These are phyloP conservation scores for Cephonodes hylas DNA, from an alignment of 2,888 invertebrate genomes.

Conservation along the genomic window DNA sequence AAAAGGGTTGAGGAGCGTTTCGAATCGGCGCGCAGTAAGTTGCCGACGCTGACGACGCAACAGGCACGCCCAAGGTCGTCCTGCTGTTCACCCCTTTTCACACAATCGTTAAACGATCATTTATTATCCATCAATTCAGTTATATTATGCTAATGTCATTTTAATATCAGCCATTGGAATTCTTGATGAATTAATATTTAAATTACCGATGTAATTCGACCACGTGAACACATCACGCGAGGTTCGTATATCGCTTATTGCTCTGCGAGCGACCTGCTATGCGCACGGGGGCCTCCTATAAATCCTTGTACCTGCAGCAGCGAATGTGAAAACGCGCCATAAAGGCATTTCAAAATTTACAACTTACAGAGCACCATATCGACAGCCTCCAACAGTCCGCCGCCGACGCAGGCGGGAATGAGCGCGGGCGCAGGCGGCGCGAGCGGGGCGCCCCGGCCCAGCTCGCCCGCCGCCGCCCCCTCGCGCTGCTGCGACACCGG, in stretches of 20 bases:
- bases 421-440: conserved; percentile 78
- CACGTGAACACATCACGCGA: conserved; percentile 52
- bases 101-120: conserved; percentile 70
- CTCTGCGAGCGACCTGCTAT: conserved; percentile 61
- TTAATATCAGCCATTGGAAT: conserved; percentile 24
- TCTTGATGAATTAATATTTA: conserved; percentile 11
- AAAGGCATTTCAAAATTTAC: conserved; percentile 80
- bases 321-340: conserved; percentile 77
- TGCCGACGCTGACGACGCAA: conserved; percentile 48
- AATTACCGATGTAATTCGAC: conserved; percentile 24
- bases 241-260: conserved; percentile 21
- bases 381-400: conserved; percentile 87
- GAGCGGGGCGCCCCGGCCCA: conserved; percentile 76
- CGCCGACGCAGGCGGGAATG: conserved; percentile 82
- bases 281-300: conserved; percentile 70
- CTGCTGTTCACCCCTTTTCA: conserved; percentile 57
- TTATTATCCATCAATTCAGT: conserved; percentile 61
- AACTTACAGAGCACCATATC: conserved; percentile 84
- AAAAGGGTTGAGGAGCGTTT: conserved; percentile 54
- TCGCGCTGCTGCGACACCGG: conserved; percentile 95
- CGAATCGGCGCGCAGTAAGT: conserved; percentile 51
- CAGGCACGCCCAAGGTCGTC: conserved; percentile 59
- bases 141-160: conserved; percentile 44
- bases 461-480: conserved; percentile 78
- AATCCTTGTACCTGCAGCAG: conserved; percentile 48